Conservation (phyloP, 2,797 vertebrate species). For the Graptemys geographica region DNA sequence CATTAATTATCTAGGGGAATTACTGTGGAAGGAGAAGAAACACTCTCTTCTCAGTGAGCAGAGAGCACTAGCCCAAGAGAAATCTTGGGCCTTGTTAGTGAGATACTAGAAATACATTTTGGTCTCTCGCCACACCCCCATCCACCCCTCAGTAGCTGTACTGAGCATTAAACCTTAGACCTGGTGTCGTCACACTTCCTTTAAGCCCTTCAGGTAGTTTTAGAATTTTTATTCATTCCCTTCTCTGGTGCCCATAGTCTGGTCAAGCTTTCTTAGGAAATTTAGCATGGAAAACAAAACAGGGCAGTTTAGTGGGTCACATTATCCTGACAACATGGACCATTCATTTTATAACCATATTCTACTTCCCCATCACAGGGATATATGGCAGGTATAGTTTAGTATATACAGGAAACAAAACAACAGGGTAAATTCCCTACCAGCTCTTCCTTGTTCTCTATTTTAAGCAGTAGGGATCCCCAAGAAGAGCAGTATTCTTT, state of each 20-base stretch:
- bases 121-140: too few species aligned
- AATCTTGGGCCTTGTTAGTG: background rate
- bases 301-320: background rate
- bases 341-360: background rate
- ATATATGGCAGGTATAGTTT: background rate
- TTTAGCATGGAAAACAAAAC: background rate
- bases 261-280: background rate
- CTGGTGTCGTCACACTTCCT: background rate
- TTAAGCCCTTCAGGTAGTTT: background rate
- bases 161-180: background rate
- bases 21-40: background rate
- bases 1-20: background rate
- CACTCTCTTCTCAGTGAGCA: background rate
- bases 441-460: conserved; percentile 30
- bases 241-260: background rate
- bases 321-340: background rate
- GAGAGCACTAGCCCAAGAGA: background rate
- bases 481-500: background rate
- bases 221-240: background rate
- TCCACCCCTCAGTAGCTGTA: too few species aligned
- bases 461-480: background rate
- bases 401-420: background rate
- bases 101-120: background rate
- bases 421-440: background rate
- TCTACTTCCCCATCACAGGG: background rate